Evolutionary conservation across 1,140 invertebrate species (phyloP).

Genomic region (Belonocnema kinseyi): DNA sequence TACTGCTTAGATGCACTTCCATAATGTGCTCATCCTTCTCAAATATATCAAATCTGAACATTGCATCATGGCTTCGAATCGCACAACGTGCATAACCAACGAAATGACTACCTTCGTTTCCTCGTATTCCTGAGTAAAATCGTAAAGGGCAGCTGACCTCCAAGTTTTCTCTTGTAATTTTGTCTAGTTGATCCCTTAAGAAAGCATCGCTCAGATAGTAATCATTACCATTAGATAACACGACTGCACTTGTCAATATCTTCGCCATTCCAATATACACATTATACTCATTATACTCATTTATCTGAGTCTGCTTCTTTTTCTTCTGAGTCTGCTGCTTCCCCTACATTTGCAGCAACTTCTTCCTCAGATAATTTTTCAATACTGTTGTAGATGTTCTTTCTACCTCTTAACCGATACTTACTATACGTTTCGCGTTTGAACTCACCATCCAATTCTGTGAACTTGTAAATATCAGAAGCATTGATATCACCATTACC

Average conservation of each 20-base stretch:
- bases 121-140: conserved; percentile 26
- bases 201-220: neutral
- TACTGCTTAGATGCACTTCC: neutral
- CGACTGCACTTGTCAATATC: neutral
- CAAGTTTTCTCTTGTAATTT: neutral
- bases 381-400: neutral
- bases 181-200: neutral
- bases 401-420: neutral
- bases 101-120: conserved; percentile 14
- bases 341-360: neutral
- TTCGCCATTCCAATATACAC: neutral
- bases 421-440: neutral
- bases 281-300: no score
- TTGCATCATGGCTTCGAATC: neutral
- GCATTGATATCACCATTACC: neutral
- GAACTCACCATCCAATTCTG: neutral
- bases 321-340: no score
- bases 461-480: neutral
- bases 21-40: no score
- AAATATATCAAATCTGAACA: neutral
- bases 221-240: neutral
- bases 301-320: neutral
- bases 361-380: neutral
- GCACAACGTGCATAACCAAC: no score
- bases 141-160: neutral